A percentile compares a stretch with the other conserved stretches of the same genome.
Conservation (phyloP, 2,888 invertebrate species). For the Netelia fuscicornis region DNA sequence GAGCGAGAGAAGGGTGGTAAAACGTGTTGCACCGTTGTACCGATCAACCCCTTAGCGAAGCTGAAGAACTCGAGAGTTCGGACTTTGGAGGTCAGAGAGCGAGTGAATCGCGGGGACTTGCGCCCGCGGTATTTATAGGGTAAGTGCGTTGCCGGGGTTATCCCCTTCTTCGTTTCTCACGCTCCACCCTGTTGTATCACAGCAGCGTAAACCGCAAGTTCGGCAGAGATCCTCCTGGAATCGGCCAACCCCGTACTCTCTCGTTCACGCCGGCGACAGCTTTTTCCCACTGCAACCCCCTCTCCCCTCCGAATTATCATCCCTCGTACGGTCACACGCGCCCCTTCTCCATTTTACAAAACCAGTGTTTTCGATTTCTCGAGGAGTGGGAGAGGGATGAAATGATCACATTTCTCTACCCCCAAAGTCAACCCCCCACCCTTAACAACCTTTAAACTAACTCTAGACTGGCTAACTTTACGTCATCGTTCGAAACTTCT, state of each 20-base stretch:
- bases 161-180: slow-evolving; percentile 44
- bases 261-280: slow-evolving; percentile 8
- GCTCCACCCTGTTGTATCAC: slow-evolving; percentile 55
- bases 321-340: background rate
- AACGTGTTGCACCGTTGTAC: slow-evolving; percentile 24
- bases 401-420: background rate
- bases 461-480: slow-evolving; percentile 31
- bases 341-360: slow-evolving; percentile 50
- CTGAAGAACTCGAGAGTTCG: slow-evolving; percentile 67
- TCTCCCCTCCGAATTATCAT: background rate
- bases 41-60: slow-evolving; percentile 42
- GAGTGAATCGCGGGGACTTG: slow-evolving; percentile 83
- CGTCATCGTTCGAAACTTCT: slow-evolving; percentile 49
- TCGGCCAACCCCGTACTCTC: slow-evolving; percentile 40
- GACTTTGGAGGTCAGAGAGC: slow-evolving; percentile 81
- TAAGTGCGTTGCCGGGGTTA: slow-evolving; percentile 50
- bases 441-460: background rate
- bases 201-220: slow-evolving; percentile 49
- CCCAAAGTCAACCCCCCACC: background rate
- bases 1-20: background rate
- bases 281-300: slow-evolving; percentile 2
- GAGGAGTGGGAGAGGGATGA: slow-evolving; percentile 6
- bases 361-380: slow-evolving; percentile 27
- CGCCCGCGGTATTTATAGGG: slow-evolving; percentile 81
- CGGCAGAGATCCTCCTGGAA: slow-evolving; percentile 49